Evolutionary conservation across 2,888 invertebrate species (phyloP), one percentile per base, ranked within the genome.

Genomic region (Acrobasis suavella): DNA sequence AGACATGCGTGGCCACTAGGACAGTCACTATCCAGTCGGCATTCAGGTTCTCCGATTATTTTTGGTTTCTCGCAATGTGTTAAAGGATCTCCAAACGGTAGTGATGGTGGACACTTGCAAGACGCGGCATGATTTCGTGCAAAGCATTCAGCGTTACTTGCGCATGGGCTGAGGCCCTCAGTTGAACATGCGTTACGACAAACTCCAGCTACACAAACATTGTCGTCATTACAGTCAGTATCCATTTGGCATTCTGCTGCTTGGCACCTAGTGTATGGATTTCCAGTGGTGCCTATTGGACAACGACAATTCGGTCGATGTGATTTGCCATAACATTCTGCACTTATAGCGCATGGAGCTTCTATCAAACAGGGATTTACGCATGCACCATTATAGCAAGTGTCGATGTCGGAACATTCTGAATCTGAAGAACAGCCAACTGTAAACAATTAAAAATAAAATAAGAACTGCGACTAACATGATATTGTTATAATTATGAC

Each of bases 301-400:
- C 98, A 98, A 78, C 94, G 95, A 79, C 98, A 98, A 59, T 95
- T 94, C 0, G 97, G 95, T 64, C 96, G 94, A 81, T 98, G 97
- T 72, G 95, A 94, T 71, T 94, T 94, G 8, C 97, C 97, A 76
- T 94, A 96, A 81, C 98, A 98, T 85, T 96, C 95, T 0, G 97
- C 97, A 75, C 96, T 97, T 58, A 96, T 93, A 9, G 97, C 96
- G 79, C 98, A 98, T 9, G 96, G 96, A 80, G 97, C 96, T 65
- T 94, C 94, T 22, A 96, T 82, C 15, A 96, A 89, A 77, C 97
- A 97, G 32, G 97, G 97, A 78, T 95, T 96, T 10, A 97, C 91
- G 78, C 97, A 97, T 75, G 96, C 96, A 1, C 95, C 95, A 77
- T 97, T 96, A 82, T 96, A 95, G 80, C 98, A 98, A 67, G 96